These are phyloP conservation scores for Drosophila nigrodunni DNA, from an alignment of 1,140 invertebrate species.

Conservation along the genomic window DNA sequence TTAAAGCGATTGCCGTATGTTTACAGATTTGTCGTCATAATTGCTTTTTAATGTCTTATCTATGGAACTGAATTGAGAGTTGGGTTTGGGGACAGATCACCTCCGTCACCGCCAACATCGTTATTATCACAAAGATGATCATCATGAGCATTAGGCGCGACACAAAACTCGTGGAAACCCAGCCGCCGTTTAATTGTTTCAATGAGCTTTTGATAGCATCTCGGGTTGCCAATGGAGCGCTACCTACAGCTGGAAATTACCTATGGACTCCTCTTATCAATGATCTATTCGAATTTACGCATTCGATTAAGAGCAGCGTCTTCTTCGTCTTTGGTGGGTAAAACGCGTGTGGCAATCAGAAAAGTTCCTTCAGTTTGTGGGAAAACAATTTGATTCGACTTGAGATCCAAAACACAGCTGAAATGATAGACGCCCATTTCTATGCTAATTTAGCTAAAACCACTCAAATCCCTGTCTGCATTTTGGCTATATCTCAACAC, in stretches of 20 bases:
- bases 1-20: slow-evolving; percentile 80
- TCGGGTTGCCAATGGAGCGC: slow-evolving; percentile 11
- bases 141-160: slow-evolving; percentile 57
- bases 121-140: slow-evolving; percentile 3
- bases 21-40: slow-evolving; percentile 84
- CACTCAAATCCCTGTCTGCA: not conserved
- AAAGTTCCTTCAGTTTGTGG: slow-evolving; percentile 5
- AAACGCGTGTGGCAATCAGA: slow-evolving; percentile 37
- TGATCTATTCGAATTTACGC: slow-evolving; percentile 64
- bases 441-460: slow-evolving; percentile 34
- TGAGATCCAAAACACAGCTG: slow-evolving; percentile 41
- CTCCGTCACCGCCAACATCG: slow-evolving; percentile 2
- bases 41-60: slow-evolving; percentile 84
- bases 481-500: slow-evolving; percentile 47
- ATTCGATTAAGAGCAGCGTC: slow-evolving; percentile 54
- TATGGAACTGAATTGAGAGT: slow-evolving; percentile 48
- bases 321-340: not conserved
- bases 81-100: slow-evolving; percentile 23
- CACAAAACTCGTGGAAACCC: slow-evolving; percentile 21
- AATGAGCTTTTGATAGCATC: slow-evolving; percentile 65
- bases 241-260: slow-evolving; percentile 6
- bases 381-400: slow-evolving; percentile 62
- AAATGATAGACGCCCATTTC: slow-evolving; percentile 6
- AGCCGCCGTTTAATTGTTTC: slow-evolving; percentile 55
- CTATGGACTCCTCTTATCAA: slow-evolving; percentile 45